Conservation (phyloP, 1,140 invertebrate genomes). For the Eupristina koningsbergeri region DNA sequence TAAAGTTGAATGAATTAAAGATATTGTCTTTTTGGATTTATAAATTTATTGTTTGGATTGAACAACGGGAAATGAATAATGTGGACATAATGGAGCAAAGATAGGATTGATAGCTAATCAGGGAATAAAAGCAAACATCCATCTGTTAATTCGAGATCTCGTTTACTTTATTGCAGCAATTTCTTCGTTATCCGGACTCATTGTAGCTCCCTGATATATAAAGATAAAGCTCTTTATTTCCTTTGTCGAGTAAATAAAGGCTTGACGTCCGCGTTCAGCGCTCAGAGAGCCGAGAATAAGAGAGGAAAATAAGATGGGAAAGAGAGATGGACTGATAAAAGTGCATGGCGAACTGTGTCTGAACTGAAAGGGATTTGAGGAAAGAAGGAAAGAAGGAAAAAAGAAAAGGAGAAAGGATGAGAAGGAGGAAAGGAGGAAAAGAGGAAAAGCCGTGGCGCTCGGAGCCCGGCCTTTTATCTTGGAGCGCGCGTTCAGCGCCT, state of each 20-base stretch:
- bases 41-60: neutral
- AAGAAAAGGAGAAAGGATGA: constrained; percentile 33
- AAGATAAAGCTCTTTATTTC: constrained; percentile 12
- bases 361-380: constrained; percentile 16
- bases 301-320: no score
- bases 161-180: constrained; percentile 1
- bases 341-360: neutral
- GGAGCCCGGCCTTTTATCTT: neutral
- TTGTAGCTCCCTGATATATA: constrained; percentile 5
- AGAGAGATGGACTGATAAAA: constrained; percentile 6
- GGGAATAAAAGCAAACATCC: neutral
- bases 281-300: no score
- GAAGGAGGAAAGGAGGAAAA: no score
- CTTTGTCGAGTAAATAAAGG: neutral
- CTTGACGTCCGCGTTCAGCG: neutral
- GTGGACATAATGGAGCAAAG: neutral
- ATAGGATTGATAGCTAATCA: neutral
- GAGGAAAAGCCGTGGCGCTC: constrained; percentile 8
- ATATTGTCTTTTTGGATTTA: no score
- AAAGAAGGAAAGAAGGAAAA: constrained; percentile 31
- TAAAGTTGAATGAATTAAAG: no score
- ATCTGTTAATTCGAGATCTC: constrained; percentile 12
- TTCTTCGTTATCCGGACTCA: neutral
- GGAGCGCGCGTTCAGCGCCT: neutral
- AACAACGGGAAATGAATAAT: neutral